Base-by-base conservation (phyloP, 2,113 vertebrate genomes). In the Phalacrocorax pelagicus region DNA sequence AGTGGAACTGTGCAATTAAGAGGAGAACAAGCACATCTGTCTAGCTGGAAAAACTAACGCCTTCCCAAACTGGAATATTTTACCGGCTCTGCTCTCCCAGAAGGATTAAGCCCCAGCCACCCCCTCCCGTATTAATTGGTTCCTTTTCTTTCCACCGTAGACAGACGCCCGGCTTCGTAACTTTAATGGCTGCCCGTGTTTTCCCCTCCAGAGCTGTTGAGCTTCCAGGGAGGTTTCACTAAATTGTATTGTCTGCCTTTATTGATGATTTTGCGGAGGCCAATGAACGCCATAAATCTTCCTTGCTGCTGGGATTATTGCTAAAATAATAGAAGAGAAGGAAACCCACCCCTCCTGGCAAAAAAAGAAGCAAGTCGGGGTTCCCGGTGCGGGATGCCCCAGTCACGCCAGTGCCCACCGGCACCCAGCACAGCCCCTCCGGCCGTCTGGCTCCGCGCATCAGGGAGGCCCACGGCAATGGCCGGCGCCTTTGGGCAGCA, bases 221-320 rank as follows among this genome's bases (percentile, higher is more conserved):
- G 85, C 82, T 94, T 90, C 94, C 93, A 54, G 87, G 86, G 79
- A 94, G 88, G 66, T 38, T 84, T 66, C 70, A 57, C 44, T 32
- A 77, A 49, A 71, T 88, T n/a, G 63, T 79, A 8, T 89, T 77
- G 87, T 96, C 88, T 72, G 91, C 72, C 80, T 84, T 93, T 94
- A 94, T 77, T 78, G 93, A 96, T 94, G 77, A 59, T 79, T 70
- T 94, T 67, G 81, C 95, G 75, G 88, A 61, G 83, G 70, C 87
- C 38, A 15, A 66, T 3, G 17, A 70, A n/a, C 3, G 4, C 87
- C 59, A 11, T 93, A 51, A 84, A 95, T 93, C 97, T 80, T 36
- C 27, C 32, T 36, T 13, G 12, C 52, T 81, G 55, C 62, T 62
- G 78, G 73, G 82, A 73, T 55, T 47, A 34, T 67, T 62, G 86